A percentile compares a stretch with the other conserved stretches of the same genome.
Conservation (phyloP, 2,888 invertebrate species). For the Drosophila rubida region DNA sequence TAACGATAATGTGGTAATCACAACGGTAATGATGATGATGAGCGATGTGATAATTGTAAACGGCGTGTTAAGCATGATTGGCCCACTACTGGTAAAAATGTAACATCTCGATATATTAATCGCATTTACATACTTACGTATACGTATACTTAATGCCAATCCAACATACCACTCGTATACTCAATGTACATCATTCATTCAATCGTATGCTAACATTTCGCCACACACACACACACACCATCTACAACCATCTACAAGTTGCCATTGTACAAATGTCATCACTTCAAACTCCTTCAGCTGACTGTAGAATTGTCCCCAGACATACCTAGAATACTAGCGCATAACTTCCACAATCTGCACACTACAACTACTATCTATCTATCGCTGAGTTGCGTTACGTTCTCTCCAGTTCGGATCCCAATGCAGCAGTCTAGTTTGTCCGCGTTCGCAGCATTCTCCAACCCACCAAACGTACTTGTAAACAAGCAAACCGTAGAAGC, state of each 20-base stretch:
- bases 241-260: constrained; percentile 8
- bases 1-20: constrained; percentile 47
- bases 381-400: constrained; percentile 5
- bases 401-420: background rate
- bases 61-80: constrained; percentile 84
- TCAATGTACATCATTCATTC: constrained; percentile 20
- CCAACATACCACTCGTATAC: constrained; percentile 19
- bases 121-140: constrained; percentile 45
- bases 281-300: constrained; percentile 2
- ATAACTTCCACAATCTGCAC: constrained; percentile 30
- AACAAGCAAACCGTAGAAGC: background rate
- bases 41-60: constrained; percentile 78
- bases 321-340: background rate
- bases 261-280: constrained; percentile 56
- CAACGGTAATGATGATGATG: constrained; percentile 62
- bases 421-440: constrained; percentile 1
- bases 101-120: constrained; percentile 46
- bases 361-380: background rate
- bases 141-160: constrained; percentile 41
- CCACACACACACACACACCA: constrained; percentile 25
- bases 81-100: constrained; percentile 85
- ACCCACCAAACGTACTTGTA: background rate
- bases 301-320: background rate
- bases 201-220: constrained; percentile 38
- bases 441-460: background rate